Evolutionary conservation across 1,140 invertebrate species (phyloP).

Genomic region (Formica selysi): DNA sequence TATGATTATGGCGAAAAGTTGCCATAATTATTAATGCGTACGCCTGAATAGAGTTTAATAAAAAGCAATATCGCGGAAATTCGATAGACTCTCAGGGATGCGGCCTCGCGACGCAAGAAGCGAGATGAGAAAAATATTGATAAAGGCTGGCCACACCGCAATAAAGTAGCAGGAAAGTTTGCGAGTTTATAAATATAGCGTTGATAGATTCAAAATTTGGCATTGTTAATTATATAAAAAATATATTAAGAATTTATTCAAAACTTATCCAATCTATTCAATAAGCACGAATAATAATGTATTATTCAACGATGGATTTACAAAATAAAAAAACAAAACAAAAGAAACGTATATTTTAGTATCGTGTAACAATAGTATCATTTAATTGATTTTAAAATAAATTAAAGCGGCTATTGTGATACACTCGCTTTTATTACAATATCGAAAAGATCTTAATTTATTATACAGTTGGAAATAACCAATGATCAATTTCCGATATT

Average conservation of each 20-base stretch:
- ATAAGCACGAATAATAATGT: not conserved
- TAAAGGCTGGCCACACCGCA: conserved; percentile 60
- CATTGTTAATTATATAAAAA: conserved; percentile 7
- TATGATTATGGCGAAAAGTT: conserved; percentile 67
- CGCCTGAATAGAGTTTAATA: conserved; percentile 70
- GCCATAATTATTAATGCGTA: conserved; percentile 68
- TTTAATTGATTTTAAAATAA: conserved; percentile 15
- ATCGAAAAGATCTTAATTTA: not conserved
- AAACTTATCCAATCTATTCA: not conserved
- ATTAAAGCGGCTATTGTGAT: not conserved
- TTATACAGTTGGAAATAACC: not conserved
- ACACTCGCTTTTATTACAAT: not conserved
- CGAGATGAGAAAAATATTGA: conserved; percentile 73
- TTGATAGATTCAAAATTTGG: conserved; percentile 58
- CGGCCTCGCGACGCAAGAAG: conserved; percentile 56
- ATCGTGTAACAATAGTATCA: not conserved
- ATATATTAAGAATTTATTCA: conserved; percentile 23
- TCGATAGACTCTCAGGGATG: conserved; percentile 63
- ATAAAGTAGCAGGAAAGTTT: conserved; percentile 28
- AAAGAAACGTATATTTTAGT: not conserved
- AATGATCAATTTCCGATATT: not conserved
- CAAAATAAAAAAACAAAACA: not conserved
- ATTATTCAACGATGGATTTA: conserved; percentile 16
- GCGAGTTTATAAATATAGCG: conserved; percentile 59
- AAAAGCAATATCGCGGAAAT: conserved; percentile 72